Evolutionary conservation across 2,888 invertebrate genomes (phyloP).

Genomic region (Acronicta alni): DNA sequence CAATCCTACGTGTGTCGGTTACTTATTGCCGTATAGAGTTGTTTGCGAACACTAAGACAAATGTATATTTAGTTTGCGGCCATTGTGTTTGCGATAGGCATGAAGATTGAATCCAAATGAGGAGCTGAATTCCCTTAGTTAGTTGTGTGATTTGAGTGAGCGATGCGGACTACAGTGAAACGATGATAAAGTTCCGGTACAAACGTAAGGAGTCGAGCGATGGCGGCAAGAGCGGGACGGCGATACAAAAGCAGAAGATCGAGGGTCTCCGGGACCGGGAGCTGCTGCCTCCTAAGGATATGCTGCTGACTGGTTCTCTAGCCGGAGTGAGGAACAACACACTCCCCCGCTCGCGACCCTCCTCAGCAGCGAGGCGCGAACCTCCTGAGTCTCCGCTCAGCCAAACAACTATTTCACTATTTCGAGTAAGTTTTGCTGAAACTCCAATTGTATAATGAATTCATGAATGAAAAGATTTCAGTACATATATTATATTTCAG

Average conservation of each 20-base stretch:
- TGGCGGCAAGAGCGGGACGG: slow-evolving; percentile 74
- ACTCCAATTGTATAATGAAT: neutral
- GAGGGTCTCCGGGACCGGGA: slow-evolving; percentile 82
- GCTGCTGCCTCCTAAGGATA: slow-evolving; percentile 83
- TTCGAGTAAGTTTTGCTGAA: slow-evolving; percentile 80
- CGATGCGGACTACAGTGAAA: slow-evolving; percentile 78
- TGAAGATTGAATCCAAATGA: slow-evolving; percentile 73
- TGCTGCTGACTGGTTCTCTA: slow-evolving; percentile 78
- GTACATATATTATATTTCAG: no score
- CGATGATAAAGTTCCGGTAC: slow-evolving; percentile 91
- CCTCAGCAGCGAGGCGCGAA: slow-evolving; percentile 72
- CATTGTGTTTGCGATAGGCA: slow-evolving; percentile 75
- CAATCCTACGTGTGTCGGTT: slow-evolving; percentile 80
- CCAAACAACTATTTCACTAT: slow-evolving; percentile 78
- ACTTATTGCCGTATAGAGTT: slow-evolving; percentile 81
- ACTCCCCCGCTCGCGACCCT: slow-evolving; percentile 79
- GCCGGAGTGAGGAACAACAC: slow-evolving; percentile 84
- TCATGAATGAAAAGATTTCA: no score
- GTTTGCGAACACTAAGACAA: slow-evolving; percentile 71
- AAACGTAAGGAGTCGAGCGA: slow-evolving; percentile 89
- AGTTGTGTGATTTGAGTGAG: slow-evolving; percentile 62
- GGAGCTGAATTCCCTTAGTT: slow-evolving; percentile 61
- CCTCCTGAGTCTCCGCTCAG: slow-evolving; percentile 70
- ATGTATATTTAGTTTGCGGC: slow-evolving; percentile 79
- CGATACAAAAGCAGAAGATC: slow-evolving; percentile 85